Base-by-base conservation (phyloP, 2,113 vertebrate species). In the Colistium nudipinnis region DNA sequence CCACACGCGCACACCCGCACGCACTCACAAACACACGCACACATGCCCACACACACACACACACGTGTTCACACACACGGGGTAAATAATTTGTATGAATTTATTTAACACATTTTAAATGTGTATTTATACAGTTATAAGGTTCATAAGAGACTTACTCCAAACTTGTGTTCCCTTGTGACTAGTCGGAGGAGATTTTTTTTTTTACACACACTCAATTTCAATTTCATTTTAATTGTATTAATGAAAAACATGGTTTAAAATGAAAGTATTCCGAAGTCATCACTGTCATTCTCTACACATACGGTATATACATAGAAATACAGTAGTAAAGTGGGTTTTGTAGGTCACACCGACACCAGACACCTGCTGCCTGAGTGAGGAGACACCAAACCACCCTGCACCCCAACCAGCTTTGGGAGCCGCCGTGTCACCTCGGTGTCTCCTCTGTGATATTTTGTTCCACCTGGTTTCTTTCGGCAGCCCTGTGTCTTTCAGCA, bases 401-500 rank as follows among this genome's bases (percentile, higher is more conserved):
- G 51, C 54, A 35, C 20, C 59, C 47, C 39, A 52, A 76, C 33
- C 31, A 38, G 1, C 48, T 31, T 78, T 49, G 35, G 36, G 70
- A 38, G 35, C 74, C 63, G 70, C 54, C n/a, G 19, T 61, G 49
- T 71, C 73, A 71, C 60, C 62, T 70, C 63, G 9, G 7, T 55
- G 66, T 74, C 70, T 67, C 70, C 38, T 67, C 53, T 53, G 17
- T 53, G 35, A 71, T 76, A 56, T 86, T 61, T 86, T 74, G 38
- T 62, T 65, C 80, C 68, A 25, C 62, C 30, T 71, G 60, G 5
- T 70, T 72, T 80, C 80, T 83, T 49, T 78, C 48, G 62, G 35
- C 67, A 16, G 35, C 19, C 54, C 36, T 22, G 67, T 67, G 55
- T 84, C 78, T 89, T 79, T 88, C 81, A 84, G 57, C 65, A 9